Evolutionary conservation across 2,888 invertebrate genomes (phyloP).

Genomic region (Gerris lacustris): DNA sequence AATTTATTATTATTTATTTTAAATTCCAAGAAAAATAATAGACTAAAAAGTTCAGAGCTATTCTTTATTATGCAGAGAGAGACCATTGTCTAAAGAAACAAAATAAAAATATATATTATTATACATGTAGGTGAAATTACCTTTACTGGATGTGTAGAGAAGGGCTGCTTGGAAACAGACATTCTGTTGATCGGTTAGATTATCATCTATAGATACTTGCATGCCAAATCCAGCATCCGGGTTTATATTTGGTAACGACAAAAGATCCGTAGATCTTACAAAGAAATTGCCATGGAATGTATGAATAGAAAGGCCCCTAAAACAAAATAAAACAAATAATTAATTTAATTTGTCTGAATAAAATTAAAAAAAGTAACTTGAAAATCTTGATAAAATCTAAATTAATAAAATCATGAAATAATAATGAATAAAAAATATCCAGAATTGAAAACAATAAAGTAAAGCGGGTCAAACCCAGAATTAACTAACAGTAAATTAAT

Average conservation of each 20-base stretch:
- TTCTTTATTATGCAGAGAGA: too few relatives aligned
- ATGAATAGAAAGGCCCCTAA: slow-evolving; percentile 79
- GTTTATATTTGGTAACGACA: slow-evolving; percentile 92
- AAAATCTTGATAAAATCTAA: neutral
- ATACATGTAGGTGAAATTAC: slow-evolving; percentile 38
- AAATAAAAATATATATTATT: too few relatives aligned
- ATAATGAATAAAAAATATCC: too few relatives aligned
- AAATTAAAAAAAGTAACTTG: neutral
- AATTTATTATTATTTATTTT: too few relatives aligned
- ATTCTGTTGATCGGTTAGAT: slow-evolving; percentile 66
- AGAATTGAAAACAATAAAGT: too few relatives aligned
- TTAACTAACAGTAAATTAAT: too few relatives aligned
- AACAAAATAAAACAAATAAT: slow-evolving; percentile 22
- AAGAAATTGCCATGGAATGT: slow-evolving; percentile 99
- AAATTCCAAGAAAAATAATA: too few relatives aligned
- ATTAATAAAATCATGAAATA: neutral
- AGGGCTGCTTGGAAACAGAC: slow-evolving; percentile 97
- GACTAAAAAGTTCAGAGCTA: too few relatives aligned
- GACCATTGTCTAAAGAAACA: too few relatives aligned
- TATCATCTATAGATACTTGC: slow-evolving; percentile 93
- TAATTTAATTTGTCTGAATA: neutral
- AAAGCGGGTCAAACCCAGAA: too few relatives aligned
- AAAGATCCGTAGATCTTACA: slow-evolving; percentile 89
- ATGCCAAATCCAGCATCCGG: slow-evolving; percentile 97
- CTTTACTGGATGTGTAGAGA: slow-evolving; percentile 89